Evolutionary conservation across 2,113 vertebrate genomes (phyloP), one percentile per base, ranked within the genome.

Genomic region (Leucopsar rothschildi): DNA sequence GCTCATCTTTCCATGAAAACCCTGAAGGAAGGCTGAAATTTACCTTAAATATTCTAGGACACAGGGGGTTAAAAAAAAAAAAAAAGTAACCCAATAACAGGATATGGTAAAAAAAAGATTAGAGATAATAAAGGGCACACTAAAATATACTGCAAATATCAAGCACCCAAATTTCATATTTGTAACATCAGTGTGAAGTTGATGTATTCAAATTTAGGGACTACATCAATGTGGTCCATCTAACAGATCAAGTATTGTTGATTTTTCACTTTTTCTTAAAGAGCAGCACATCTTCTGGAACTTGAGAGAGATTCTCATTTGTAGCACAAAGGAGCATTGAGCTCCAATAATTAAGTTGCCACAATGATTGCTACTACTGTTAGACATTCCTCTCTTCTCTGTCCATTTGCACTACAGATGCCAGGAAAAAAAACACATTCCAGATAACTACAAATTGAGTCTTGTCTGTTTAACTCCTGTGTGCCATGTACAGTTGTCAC

Each of bases 1-100:
- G 53, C 75, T 90, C 27, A 65, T 42, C 39, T 22, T 85, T 61
- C 55, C 59, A 71, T 1, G 9, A 21, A 63, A 76, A 86, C 24
- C 39, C 72, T 47, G 28, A 89, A 82, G 11, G 1, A 79, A 28
- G n/a, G 45, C n/a, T 76, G 40, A 82, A 56, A 86, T 69, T 68
- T 40, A 80, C 22, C 15, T 53, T 25, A 37, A 4, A 25, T 77
- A 49, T 45, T 88, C n/a, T 37, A 72, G 73, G 55, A 61, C 35
- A 75, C 0, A 0, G 23, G 13, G 6, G 12, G 31, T 1, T 2
- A 42, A 25, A 50, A 55, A 35, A 33, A 39, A 12, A n/a, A 39
- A 12, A 53, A 22, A 1, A 66, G 7, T 29, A 47, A 80, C 42
- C n/a, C 39, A 76, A 50, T 56, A 80, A 55, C 9, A 22, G 66